These are phyloP conservation scores for Scaptodrosophila latifasciaeformis DNA, from an alignment of 2,888 invertebrate genomes.

Conservation along the genomic window DNA sequence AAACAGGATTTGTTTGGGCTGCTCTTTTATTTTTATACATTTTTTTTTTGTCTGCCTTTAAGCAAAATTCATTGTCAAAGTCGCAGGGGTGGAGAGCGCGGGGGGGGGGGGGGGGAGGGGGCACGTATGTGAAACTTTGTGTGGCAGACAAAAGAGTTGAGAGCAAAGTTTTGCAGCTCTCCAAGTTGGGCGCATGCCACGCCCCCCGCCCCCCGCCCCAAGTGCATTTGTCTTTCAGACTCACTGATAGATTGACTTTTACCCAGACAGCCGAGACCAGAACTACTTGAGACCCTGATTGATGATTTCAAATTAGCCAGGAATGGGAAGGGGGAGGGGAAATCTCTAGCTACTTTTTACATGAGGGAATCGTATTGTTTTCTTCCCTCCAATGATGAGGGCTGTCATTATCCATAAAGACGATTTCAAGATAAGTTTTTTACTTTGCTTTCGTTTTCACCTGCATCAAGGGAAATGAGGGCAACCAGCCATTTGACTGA, in stretches of 20 bases:
- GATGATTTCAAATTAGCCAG: conserved; percentile 65
- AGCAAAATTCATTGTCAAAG: conserved; percentile 68
- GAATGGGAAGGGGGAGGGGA: too few relatives aligned
- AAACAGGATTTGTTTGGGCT: conserved; percentile 48
- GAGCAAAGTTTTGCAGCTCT: conserved; percentile 33
- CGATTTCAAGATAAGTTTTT: too few relatives aligned
- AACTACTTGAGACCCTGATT: conserved; percentile 61
- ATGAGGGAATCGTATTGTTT: not conserved
- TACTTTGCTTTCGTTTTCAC: too few relatives aligned
- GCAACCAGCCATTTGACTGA: too few relatives aligned
- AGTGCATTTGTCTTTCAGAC: conserved; percentile 42
- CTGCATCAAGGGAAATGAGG: too few relatives aligned
- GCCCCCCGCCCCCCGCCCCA: not conserved
- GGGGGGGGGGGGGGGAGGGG: conserved; percentile 2
- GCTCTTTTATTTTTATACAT: too few relatives aligned
- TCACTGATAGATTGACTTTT: conserved; percentile 38
- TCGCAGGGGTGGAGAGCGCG: conserved; percentile 35
- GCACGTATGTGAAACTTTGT: conserved; percentile 61
- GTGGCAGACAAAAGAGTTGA: conserved; percentile 60
- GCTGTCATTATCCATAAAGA: conserved; percentile 4
- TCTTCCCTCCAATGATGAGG: not conserved
- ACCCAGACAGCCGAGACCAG: too few relatives aligned
- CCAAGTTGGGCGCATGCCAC: conserved; percentile 6
- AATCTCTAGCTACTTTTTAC: conserved; percentile 33
- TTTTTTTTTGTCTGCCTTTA: conserved; percentile 44